Percentiles rank a stretch among this genome's conserved stretches.
Evolutionary conservation across 2,888 invertebrate species (phyloP).

Genomic region (Seladonia tumulorum): DNA sequence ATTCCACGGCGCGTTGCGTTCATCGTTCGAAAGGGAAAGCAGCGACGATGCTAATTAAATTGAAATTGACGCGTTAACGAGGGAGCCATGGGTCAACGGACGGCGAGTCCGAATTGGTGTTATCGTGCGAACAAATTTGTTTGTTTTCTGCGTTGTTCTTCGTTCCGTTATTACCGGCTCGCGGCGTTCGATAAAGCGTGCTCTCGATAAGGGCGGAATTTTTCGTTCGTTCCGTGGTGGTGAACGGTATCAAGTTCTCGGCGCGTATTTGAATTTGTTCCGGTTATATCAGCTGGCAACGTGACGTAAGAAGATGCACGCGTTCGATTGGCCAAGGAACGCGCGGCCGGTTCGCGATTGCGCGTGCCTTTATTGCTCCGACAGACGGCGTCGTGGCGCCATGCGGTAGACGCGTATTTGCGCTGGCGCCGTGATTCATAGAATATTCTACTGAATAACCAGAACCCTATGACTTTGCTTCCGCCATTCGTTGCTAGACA

Average conservation of each 20-base stretch:
- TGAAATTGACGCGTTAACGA: conserved; percentile 1
- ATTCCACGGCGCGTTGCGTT: conserved; percentile 6
- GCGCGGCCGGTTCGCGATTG: conserved; percentile 50
- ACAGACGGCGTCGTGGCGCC: conserved; percentile 46
- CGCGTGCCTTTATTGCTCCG: conserved; percentile 41
- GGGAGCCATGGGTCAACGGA: conserved; percentile 17
- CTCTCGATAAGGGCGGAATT: neutral
- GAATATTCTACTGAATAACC: conserved; percentile 23
- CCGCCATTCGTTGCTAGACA: neutral
- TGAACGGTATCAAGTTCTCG: conserved; percentile 26
- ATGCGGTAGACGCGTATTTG: conserved; percentile 24
- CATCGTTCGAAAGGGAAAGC: conserved; percentile 14
- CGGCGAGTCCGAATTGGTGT: neutral
- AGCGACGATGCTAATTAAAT: conserved; percentile 4
- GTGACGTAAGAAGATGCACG: conserved; percentile 60
- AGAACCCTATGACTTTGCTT: neutral
- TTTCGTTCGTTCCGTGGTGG: conserved; percentile 10
- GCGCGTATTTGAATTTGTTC: conserved; percentile 60
- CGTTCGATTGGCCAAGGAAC: conserved; percentile 52
- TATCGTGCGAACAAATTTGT: neutral
- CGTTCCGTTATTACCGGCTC: neutral
- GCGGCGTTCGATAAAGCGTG: neutral
- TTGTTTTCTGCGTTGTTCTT: neutral
- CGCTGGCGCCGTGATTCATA: conserved; percentile 40
- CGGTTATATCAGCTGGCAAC: conserved; percentile 67